Base-by-base conservation (phyloP, 2,113 vertebrate genomes). In the Mesoclemmys tuberculata region DNA sequence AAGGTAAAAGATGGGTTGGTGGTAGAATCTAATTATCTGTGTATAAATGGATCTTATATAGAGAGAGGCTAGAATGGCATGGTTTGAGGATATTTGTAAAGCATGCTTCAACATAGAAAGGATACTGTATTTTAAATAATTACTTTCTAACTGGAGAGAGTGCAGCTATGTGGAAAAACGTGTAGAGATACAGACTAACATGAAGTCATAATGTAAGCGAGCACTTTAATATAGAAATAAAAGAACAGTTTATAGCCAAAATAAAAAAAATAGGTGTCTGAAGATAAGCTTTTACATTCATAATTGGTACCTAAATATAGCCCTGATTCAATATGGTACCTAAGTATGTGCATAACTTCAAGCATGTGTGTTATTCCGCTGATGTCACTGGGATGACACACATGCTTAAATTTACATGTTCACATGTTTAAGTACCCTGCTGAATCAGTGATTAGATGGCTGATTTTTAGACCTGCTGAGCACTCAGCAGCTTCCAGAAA, bases 1-100 rank as follows among this genome's bases (percentile, higher is more conserved):
- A 95, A 91, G 85, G 91, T 97, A 94, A 98, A 95, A 91, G 52
- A 96, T 97, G 89, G 49, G 61, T 95, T 95, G 81, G 44, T 91
- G 52, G 55, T 94, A 82, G 77, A 96, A 97, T 96, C 49, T 94
- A 97, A 94, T 96, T 96, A 94, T 94, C 8, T 3, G 41, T 94
- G 19, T 95, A 93, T 89, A 88, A 97, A 97, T 97, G 84, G 85
- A 88, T 92, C 26, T 92, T 93, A 10, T 80, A 85, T 71, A 87
- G 88, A 95, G 77, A 96, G 29, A 61, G 41, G 90, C 52, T 56
- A 87, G 55, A 91, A 89, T 54, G 77, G 35, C 80, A 41, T n/a
- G 80, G 6, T 90, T 96, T 75, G 84, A 95, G 55, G 82, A 19
- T 92, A 78, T 86, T 51, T 94, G 46, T 84, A 56, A 93, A 54